These are phyloP conservation scores for Carterocephalus palaemon DNA, from an alignment of 2,888 invertebrate species.

Conservation along the genomic window DNA sequence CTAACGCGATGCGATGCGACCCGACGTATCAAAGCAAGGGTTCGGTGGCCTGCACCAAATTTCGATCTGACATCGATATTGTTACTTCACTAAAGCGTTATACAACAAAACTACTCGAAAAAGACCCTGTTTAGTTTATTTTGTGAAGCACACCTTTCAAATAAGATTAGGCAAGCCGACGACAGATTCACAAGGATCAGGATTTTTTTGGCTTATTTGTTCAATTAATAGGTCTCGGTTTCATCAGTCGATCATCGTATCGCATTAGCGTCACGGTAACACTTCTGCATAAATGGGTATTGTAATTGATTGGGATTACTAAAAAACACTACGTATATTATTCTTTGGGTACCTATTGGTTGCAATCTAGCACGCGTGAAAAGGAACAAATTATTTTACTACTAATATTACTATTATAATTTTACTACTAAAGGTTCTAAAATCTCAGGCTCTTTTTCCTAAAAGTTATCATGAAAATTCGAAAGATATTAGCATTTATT, in stretches of 20 bases:
- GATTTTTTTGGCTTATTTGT: slow-evolving; percentile 5
- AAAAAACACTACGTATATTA: too few relatives aligned
- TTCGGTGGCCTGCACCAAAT: slow-evolving; percentile 39
- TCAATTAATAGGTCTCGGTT: slow-evolving; percentile 10
- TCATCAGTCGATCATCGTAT: too few relatives aligned
- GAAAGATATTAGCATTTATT: too few relatives aligned
- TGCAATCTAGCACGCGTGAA: too few relatives aligned
- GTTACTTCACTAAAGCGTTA: slow-evolving; percentile 25
- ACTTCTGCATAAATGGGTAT: background rate
- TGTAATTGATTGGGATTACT: too few relatives aligned
- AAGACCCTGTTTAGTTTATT: slow-evolving; percentile 10
- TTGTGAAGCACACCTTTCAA: slow-evolving; percentile 20
- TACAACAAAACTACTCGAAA: slow-evolving; percentile 25
- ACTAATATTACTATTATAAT: too few relatives aligned
- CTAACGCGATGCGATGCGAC: slow-evolving; percentile 51
- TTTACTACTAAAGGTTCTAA: too few relatives aligned
- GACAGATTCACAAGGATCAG: slow-evolving; percentile 14
- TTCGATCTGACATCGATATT: slow-evolving; percentile 36
- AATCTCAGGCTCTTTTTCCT: too few relatives aligned
- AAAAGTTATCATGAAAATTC: too few relatives aligned
- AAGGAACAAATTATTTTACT: too few relatives aligned
- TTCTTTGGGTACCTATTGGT: too few relatives aligned
- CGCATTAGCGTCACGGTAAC: background rate
- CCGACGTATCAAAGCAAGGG: slow-evolving; percentile 40
- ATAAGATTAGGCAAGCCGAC: slow-evolving; percentile 13